These are phyloP conservation scores for Anolis carolinensis DNA, from an alignment of 2,113 vertebrate genomes.

Conservation along the genomic window DNA sequence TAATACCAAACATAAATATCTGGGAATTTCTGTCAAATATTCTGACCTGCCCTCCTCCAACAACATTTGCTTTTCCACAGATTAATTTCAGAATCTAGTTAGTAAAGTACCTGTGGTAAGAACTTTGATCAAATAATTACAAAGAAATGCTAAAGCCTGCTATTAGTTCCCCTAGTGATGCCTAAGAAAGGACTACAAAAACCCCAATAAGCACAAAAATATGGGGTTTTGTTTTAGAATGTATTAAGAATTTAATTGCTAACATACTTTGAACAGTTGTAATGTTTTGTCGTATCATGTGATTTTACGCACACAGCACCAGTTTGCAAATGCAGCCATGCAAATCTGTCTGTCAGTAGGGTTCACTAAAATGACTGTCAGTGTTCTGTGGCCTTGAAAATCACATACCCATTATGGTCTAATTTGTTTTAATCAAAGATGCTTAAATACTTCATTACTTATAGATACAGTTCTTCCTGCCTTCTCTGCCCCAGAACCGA, in stretches of 20 bases:
- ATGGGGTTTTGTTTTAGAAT: neutral
- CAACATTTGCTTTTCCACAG: no score
- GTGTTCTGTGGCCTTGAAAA: conserved; percentile 62
- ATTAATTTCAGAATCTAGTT: neutral
- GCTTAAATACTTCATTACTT: conserved; percentile 53
- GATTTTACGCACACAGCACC: conserved; percentile 50
- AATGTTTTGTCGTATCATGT: conserved; percentile 46
- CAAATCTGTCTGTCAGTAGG: conserved; percentile 60
- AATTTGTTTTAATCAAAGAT: conserved; percentile 58
- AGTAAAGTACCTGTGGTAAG: neutral
- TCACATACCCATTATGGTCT: conserved; percentile 57
- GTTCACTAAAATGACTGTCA: conserved; percentile 48
- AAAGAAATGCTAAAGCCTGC: neutral
- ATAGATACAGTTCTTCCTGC: neutral
- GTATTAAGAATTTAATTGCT: conserved; percentile 49
- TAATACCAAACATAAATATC: neutral
- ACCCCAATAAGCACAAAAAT: neutral
- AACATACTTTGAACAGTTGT: conserved; percentile 62
- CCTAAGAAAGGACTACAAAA: neutral
- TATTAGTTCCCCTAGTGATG: neutral
- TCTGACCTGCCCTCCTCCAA: no score
- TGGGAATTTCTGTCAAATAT: neutral
- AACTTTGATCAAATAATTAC: neutral
- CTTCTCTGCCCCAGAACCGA: neutral
- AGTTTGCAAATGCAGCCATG: conserved; percentile 69